Percentiles rank a stretch among this genome's conserved stretches.
These are phyloP conservation scores for Recurvirostra avosetta DNA, from an alignment of 2,113 vertebrate genomes.

Conservation along the genomic window DNA sequence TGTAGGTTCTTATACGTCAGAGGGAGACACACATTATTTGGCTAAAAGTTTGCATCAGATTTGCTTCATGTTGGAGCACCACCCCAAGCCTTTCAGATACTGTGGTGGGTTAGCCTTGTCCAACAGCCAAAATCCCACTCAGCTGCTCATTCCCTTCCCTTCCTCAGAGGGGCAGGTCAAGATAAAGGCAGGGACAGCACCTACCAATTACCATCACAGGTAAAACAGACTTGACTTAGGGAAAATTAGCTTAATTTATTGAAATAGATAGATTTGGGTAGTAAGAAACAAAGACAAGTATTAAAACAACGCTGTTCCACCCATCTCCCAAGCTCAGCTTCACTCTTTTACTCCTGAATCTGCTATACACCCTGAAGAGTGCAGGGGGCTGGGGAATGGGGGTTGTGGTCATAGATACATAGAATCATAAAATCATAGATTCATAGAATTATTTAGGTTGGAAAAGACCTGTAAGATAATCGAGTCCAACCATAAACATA, in stretches of 20 bases:
- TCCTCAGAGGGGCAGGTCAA: neutral
- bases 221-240: rapidly evolving
- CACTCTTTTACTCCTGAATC: neutral
- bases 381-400: rapidly evolving
- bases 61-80: neutral
- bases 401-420: neutral
- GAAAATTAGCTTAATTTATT: neutral
- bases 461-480: neutral
- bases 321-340: neutral
- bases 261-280: neutral
- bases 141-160: neutral
- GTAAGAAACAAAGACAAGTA: neutral
- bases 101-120: neutral
- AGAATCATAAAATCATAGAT: neutral
- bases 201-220: neutral
- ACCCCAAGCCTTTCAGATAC: neutral
- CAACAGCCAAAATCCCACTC: neutral
- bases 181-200: neutral
- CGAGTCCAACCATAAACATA: neutral
- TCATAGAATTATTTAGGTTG: neutral
- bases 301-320: neutral
- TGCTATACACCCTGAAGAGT: neutral
- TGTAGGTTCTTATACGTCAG: neutral
- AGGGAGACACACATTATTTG: neutral
- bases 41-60: neutral